Conservation (phyloP, 2,888 invertebrate species). For the Mycalesis mineus region DNA sequence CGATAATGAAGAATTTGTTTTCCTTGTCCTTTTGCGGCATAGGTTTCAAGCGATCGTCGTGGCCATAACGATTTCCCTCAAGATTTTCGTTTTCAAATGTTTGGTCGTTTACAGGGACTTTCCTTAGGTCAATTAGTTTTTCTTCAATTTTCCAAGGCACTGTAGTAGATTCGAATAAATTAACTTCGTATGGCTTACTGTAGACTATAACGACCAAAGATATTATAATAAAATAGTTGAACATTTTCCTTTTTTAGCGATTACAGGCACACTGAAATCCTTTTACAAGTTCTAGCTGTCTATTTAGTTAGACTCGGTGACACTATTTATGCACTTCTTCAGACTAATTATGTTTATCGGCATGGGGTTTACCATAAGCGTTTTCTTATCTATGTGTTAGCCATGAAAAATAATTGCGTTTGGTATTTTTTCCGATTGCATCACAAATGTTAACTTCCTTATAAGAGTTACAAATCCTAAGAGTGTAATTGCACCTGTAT, state of each 20-base stretch:
- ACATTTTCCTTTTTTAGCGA: constrained; percentile 12
- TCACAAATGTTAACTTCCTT: not conserved
- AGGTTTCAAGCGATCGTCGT: constrained; percentile 42
- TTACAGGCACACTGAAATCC: not conserved
- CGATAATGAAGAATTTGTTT: constrained; percentile 39
- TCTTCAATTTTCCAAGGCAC: constrained; percentile 5
- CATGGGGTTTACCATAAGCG: constrained; percentile 22
- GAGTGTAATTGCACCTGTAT: too few relatives aligned
- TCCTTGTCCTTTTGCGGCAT: constrained; percentile 43
- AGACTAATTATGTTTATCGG: constrained; percentile 26
- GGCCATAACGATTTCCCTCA: constrained; percentile 37
- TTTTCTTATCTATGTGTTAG: constrained; percentile 24
- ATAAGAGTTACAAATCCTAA: too few relatives aligned
- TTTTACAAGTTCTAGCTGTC: not conserved
- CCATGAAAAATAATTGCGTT: constrained; percentile 23
- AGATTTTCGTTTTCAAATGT: not conserved
- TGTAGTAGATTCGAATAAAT: not conserved
- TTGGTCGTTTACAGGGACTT: not conserved
- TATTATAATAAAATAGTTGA: constrained; percentile 1
- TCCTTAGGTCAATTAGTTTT: not conserved
- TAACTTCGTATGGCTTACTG: constrained; percentile 15
- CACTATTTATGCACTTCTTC: constrained; percentile 23
- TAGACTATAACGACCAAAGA: constrained; percentile 7
- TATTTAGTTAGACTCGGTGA: constrained; percentile 14
- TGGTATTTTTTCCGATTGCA: constrained; percentile 15